phyloP scores from a whole-genome alignment of 2,797 vertebrate genomes.

The Morus bassanus region DNA sequence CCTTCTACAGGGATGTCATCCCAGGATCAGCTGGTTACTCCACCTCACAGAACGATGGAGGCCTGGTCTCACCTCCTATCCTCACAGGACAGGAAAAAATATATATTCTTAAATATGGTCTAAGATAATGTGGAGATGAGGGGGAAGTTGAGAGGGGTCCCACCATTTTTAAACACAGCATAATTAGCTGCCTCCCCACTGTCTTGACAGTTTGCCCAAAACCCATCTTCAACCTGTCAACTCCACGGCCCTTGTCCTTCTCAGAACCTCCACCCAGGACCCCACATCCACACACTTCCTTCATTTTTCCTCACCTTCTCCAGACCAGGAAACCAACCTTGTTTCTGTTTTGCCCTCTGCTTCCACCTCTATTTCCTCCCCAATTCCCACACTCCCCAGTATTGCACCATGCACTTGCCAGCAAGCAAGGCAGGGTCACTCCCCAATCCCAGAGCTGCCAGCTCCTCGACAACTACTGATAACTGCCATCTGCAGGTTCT shows the following conservation, averaged over 20 bases:
- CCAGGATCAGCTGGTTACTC: not conserved
- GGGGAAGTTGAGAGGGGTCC: not conserved
- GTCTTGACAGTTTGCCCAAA: not conserved
- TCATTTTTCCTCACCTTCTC: not conserved
- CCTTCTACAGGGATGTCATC: not conserved
- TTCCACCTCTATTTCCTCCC: not conserved
- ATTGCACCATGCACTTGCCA: not conserved
- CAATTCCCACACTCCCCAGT: not conserved
- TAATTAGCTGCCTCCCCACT: not conserved
- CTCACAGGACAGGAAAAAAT: not conserved
- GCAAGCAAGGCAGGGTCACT: not conserved
- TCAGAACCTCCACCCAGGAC: not conserved
- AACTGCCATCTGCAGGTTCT: not conserved
- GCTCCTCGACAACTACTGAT: accelerated
- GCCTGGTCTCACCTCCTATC: not conserved
- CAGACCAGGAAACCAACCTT: not conserved
- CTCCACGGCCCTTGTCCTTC: not conserved
- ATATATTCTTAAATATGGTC: not conserved
- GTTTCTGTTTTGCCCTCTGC: not conserved
- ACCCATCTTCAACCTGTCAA: not conserved
- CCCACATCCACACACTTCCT: not conserved
- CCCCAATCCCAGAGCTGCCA: not conserved
- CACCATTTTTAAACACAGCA: not conserved
- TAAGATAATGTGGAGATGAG: not conserved
- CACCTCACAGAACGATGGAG: not conserved